Evolutionary conservation across 1,140 invertebrate genomes (phyloP), one percentile per base, ranked within the genome.

Genomic region (Drosophila pallidifrons): DNA sequence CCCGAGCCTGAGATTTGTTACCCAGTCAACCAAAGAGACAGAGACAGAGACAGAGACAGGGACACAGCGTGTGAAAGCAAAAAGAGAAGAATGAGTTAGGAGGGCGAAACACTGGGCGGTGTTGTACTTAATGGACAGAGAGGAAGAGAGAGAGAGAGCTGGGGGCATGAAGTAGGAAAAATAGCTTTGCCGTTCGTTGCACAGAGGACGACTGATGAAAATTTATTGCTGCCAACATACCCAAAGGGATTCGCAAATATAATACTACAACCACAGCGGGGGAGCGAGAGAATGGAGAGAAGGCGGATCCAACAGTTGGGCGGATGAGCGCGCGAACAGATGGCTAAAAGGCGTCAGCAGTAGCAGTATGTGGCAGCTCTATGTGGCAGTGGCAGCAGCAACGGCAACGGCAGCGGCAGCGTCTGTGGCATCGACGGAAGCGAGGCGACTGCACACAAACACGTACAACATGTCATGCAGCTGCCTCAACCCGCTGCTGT

Each of bases 181-280:
- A 87, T 79, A 83, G 82, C 79, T 75, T 63, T 79, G 57, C 69
- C 63, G 68, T 65, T 72, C 58, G 71, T 68, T 77, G 70, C 67
- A 72, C 82, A 72, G 80, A 70, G 81, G 51, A 65, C 58, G 81
- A 79, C 85, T 88, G 85, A 88, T 88, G 85, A 87, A 89, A 88
- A 88, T 88, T 88, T 88, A 88, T 88, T 88, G 85, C 85, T 76
- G 81, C 70, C 68, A 81, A 89, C 85, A 89, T 74, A 89, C 85
- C 83, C 83, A 88, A 85, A 89, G 85, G 85, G 85, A 88, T 88
- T 89, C 85, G 70, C 83, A 89, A 89, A 88, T 88, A 85, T 88
- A 83, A 89, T 89, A 81, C 85, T 74, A 85, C 65, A 81, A 77
- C 75, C 71, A 70, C 70, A 75, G 66, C 57, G 68, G 54, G 32